Base-by-base conservation (phyloP, 2,113 vertebrate species). In the Ascaphus truei region DNA sequence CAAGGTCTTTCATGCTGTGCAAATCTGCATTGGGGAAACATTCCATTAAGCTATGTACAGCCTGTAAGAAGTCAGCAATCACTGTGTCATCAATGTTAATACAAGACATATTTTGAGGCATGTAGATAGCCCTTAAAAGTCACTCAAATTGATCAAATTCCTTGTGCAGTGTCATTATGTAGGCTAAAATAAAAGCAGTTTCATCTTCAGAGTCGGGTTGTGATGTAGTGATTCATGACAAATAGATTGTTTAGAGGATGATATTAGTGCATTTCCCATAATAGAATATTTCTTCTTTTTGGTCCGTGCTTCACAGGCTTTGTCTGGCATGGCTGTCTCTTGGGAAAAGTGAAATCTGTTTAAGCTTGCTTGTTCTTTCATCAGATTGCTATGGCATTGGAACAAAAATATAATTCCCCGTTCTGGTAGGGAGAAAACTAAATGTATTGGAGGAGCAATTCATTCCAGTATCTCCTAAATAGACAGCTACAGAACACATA, bases 11-110 rank as follows among this genome's bases (percentile, higher is more conserved):
- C 23, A 79, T 13, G 64, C 87, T 85, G 65, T 75, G 72, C 26
- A 87, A 31, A 56, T 85, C 85, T 0, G 83, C 47, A 0, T 85
- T 84, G 13, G 73, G 59, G 56, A 87, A 86, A 43, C 75, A 84
- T 13, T 13, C 3, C 68, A 83, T 26, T 3, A 86, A 22, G 4
- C 3, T 58, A 10, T 1, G 13, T 18, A 86, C 76, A 0, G 71
- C 65, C 1, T 3, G 23, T 11, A 23, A 73, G 58, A 83, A 84
- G 1, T 15, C 2, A 0, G 1, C 36, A 0, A 73, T 47, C 0
- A 79, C 62, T 64, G 85, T 84, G 34, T 56, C 34, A 0, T 82
- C 83, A 51, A 82, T 73, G 0, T 86, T 81, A 20, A 80, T 0
- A 1, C 66, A 43, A 56, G 67, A 82, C 30, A 77, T 0, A 0